Conservation (phyloP, 2,797 vertebrate genomes). For the Crypturellus tataupa region DNA sequence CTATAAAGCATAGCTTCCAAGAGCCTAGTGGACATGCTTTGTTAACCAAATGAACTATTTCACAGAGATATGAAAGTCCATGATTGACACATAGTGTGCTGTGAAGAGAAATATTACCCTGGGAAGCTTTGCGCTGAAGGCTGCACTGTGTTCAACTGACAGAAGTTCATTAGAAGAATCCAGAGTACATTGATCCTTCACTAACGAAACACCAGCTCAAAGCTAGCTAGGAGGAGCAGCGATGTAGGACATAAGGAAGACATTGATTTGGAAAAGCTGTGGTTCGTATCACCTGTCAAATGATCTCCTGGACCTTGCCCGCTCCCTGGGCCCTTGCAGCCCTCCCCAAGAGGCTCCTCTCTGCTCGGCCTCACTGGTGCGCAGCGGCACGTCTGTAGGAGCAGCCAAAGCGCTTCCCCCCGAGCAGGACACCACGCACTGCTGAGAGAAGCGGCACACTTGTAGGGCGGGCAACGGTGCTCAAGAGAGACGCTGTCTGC, state of each 20-base stretch:
- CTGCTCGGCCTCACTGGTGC: accelerated
- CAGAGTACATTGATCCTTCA: neutral
- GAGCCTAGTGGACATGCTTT: constrained; percentile 14
- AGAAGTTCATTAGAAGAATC: constrained; percentile 52
- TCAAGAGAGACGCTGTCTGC: neutral
- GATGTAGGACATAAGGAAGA: too few species aligned
- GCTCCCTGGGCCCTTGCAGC: neutral
- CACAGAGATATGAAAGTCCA: constrained; percentile 32
- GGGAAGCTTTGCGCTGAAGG: constrained; percentile 32
- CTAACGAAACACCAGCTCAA: constrained; percentile 17
- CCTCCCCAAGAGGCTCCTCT: neutral
- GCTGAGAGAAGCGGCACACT: neutral
- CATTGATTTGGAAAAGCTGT: neutral
- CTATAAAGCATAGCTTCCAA: constrained; percentile 40
- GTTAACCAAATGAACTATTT: constrained; percentile 55
- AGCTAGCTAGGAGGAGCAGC: neutral
- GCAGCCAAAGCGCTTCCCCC: neutral
- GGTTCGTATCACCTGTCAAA: neutral
- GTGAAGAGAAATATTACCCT: constrained; percentile 37
- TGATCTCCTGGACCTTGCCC: accelerated
- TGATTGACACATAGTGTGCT: constrained; percentile 53
- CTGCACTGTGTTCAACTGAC: constrained; percentile 25
- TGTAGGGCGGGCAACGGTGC: neutral
- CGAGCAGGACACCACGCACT: neutral
- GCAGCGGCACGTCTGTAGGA: neutral